Evolutionary conservation across 2,888 invertebrate genomes (phyloP).

Genomic region (Lasius fuliginosus): DNA sequence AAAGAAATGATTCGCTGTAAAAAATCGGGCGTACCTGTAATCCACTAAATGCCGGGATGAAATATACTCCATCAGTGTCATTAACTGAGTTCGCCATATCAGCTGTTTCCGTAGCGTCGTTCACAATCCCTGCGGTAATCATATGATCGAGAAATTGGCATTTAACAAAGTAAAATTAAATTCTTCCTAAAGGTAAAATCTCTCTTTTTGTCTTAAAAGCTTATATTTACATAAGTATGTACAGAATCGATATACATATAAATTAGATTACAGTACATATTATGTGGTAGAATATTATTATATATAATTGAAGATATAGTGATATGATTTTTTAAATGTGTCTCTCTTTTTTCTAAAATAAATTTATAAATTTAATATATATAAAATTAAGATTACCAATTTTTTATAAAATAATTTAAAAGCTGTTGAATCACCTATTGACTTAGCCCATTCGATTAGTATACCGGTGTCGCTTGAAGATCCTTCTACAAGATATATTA

Average conservation of each 20-base stretch:
- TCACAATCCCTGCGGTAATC: conserved; percentile 88
- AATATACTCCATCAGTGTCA: conserved; percentile 93
- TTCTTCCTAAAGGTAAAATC: background rate
- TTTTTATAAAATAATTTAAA: background rate
- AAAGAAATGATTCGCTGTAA: background rate
- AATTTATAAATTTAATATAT: conserved; percentile 6
- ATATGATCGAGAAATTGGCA: background rate
- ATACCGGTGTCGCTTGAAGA: conserved; percentile 96
- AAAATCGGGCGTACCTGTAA: conserved; percentile 89
- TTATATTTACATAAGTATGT: background rate
- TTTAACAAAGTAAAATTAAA: background rate
- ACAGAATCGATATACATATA: background rate
- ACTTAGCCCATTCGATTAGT: conserved; percentile 94
- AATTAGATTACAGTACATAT: background rate
- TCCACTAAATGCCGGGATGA: conserved; percentile 96
- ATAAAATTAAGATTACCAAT: background rate
- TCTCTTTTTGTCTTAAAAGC: background rate
- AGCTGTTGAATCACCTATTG: conserved; percentile 87
- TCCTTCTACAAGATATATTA: conserved; percentile 94
- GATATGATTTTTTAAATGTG: background rate
- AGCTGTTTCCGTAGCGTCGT: conserved; percentile 89
- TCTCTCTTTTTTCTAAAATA: background rate
- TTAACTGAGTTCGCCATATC: conserved; percentile 90
- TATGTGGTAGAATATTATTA: background rate
- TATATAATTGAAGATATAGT: background rate